Evolutionary conservation across 2,797 vertebrate genomes (phyloP), one percentile per base, ranked within the genome.

Genomic region (Catharus ustulatus): DNA sequence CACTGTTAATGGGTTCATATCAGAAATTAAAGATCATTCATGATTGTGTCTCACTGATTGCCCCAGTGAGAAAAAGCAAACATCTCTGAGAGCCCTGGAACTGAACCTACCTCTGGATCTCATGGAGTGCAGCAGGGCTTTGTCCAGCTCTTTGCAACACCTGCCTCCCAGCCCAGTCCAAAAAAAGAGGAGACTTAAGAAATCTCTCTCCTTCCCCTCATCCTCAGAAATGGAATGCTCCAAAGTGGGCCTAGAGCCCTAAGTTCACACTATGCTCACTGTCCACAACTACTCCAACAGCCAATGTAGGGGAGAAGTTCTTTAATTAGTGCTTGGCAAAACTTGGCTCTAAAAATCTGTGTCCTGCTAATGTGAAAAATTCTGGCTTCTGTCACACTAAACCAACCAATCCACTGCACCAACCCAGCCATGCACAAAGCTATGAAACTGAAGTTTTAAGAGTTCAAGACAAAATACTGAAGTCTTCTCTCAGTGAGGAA

Each of bases 1-100:
- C 9, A 10, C 7, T 59, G 14, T 45, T 73, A 52, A 59, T 9
- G 4, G n/a, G 19, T 36, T 58, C 0, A 0, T 40, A 49, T 38
- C 57, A 77, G 40, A 74, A 86, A 67, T 69, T 66, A 62, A 66
- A 90, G 26, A 20, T n/a, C 15, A 66, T 32, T 27, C 14, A 36
- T 34, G 10, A 21, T 16, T 40, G 20, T 29, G 43, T 57, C 30
- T 54, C 23, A 38, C 52, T 40, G n/a, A 51, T 17, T 24, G 30
- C 10, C 23, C 4, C 23, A 55, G 15, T 40, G 16, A 59, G 11
- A 75, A 46, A 45, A 29, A 32, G 3, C 26, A 45, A 82, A 29
- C 3, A 2, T 12, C 26, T 63, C 8, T 38, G 38, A 77, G 67
- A 30, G 5, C 29, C 24, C 54, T 73, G 57, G 66, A 66, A 57